These are phyloP conservation scores for Xestia xanthographa DNA, from an alignment of 2,888 invertebrate genomes.

Conservation along the genomic window DNA sequence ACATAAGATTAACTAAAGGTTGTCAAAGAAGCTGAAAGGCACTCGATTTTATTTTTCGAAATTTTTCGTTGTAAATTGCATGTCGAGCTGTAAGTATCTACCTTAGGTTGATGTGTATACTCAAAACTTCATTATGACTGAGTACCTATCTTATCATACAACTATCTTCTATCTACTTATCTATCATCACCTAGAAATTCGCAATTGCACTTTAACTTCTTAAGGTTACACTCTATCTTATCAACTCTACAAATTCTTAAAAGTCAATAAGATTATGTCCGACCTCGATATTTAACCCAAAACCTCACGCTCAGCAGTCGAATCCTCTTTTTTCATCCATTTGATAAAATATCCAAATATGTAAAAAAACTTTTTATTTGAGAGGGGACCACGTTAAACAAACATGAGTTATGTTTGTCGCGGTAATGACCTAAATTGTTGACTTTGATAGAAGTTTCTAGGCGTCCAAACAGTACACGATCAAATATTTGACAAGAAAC, in stretches of 20 bases:
- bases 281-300: not conserved
- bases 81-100: not conserved
- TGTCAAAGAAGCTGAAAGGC: no score
- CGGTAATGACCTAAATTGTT: not conserved
- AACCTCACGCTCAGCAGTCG: not conserved
- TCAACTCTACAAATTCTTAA: not conserved
- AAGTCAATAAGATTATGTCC: not conserved
- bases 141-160: not conserved
- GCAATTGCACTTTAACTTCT: no score
- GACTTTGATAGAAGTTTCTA: conserved; percentile 15
- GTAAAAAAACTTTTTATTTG: not conserved
- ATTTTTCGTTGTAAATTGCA: no score
- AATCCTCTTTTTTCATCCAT: not conserved
- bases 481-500: conserved; percentile 38
- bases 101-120: not conserved
- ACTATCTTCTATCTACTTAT: no score
- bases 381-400: not conserved
- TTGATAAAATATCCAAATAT: not conserved
- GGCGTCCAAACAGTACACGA: conserved; percentile 23
- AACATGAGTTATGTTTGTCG: not conserved
- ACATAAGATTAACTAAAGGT: not conserved
- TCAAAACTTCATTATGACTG: not conserved
- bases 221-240: not conserved
- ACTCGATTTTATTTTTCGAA: no score
- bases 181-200: not conserved